Conservation (phyloP, 2,797 vertebrate species). For the Sus cebifrons region DNA sequence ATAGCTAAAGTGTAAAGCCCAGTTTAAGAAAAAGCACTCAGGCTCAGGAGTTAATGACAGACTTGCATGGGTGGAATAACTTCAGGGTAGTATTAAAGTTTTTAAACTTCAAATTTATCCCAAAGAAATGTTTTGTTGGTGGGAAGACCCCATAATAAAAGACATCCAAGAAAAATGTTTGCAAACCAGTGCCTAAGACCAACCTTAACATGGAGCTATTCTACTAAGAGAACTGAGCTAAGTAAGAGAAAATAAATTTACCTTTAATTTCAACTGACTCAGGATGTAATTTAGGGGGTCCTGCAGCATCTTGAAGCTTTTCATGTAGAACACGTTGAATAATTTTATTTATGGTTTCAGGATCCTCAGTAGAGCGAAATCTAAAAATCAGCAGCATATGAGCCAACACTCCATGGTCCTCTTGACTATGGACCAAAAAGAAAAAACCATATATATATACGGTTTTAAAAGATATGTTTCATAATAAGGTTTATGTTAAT, state of each 20-base stretch:
- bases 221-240: slow-evolving; percentile 19
- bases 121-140: slow-evolving; percentile 30
- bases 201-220: slow-evolving; percentile 3
- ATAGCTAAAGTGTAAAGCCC: background rate
- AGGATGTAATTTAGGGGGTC: slow-evolving; percentile 75
- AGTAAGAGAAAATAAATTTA: slow-evolving; percentile 68
- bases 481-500: background rate
- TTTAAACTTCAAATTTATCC: slow-evolving; percentile 35
- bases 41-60: background rate
- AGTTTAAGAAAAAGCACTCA: background rate
- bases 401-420: slow-evolving; percentile 70
- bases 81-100: slow-evolving; percentile 17
- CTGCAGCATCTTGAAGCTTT: slow-evolving; percentile 71
- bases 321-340: slow-evolving; percentile 75
- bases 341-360: slow-evolving; percentile 73
- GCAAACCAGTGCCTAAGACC: slow-evolving; percentile 9
- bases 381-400: slow-evolving; percentile 85
- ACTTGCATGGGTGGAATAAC: background rate
- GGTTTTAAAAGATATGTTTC: background rate
- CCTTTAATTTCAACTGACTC: slow-evolving; percentile 82
- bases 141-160: slow-evolving; percentile 16
- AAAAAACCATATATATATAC: background rate
- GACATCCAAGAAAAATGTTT: background rate
- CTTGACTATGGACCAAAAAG: slow-evolving; percentile 67
- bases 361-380: slow-evolving; percentile 81